A percentile compares a stretch with the other conserved stretches of the same genome.
Conservation (phyloP, 1,140 invertebrate genomes). For the Archivesica marissinica region DNA sequence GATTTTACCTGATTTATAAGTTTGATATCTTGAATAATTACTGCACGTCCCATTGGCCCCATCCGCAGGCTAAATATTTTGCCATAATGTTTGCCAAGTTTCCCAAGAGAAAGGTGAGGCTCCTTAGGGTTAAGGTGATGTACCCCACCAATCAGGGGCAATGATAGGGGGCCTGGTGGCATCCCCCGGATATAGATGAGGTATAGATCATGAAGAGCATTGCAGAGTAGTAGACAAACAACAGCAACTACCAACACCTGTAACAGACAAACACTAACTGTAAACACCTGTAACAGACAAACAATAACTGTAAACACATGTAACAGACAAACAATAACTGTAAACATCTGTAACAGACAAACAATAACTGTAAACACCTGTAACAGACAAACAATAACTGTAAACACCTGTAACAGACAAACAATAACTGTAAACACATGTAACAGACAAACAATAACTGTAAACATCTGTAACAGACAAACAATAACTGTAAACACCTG, state of each 20-base stretch:
- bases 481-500: too few relatives aligned
- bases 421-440: too few relatives aligned
- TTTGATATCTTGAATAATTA: conserved; percentile 49
- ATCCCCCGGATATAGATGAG: background rate
- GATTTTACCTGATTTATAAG: conserved; percentile 36
- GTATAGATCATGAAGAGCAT: conserved; percentile 48
- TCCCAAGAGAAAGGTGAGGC: conserved; percentile 3
- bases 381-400: too few relatives aligned
- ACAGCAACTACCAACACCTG: background rate
- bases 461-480: too few relatives aligned
- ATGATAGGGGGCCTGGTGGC: conserved; percentile 52
- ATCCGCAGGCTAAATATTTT: conserved; percentile 49
- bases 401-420: too few relatives aligned
- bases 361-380: too few relatives aligned
- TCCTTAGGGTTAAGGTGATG: conserved; percentile 17
- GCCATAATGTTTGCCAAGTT: conserved; percentile 37
- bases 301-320: too few relatives aligned
- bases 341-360: too few relatives aligned
- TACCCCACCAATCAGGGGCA: conserved; percentile 52
- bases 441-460: too few relatives aligned
- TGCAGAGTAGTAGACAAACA: conserved; percentile 9
- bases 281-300: too few relatives aligned
- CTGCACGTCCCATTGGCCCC: conserved; percentile 37
- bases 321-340: too few relatives aligned
- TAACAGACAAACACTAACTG: background rate